Conservation (phyloP, 1,140 invertebrate species). For the Microplitis demolitor region DNA sequence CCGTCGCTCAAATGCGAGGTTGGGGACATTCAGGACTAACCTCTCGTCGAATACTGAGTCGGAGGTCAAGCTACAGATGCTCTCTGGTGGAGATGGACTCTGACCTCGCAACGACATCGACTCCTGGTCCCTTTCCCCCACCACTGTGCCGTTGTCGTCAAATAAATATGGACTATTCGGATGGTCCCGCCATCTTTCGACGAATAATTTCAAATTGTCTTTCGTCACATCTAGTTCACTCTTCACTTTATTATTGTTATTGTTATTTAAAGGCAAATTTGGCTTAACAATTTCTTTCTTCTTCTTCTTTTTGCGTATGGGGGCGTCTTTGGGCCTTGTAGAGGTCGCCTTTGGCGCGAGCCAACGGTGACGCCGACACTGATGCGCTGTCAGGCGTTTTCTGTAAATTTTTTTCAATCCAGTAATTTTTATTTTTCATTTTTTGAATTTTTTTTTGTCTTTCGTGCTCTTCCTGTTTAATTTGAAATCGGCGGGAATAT, state of each 20-base stretch:
- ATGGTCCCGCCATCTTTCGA: conserved; percentile 86
- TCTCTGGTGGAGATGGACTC: conserved; percentile 77
- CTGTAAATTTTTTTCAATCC: conserved; percentile 62
- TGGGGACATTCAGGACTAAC: conserved; percentile 33
- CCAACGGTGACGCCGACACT: conserved; percentile 79
- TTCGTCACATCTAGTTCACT: conserved; percentile 80
- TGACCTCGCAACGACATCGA: conserved; percentile 64
- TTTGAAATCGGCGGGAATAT: conserved; percentile 6
- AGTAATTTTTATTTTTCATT: conserved; percentile 1
- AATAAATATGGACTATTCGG: conserved; percentile 78
- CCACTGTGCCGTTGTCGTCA: conserved; percentile 29
- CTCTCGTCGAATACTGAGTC: conserved; percentile 39
- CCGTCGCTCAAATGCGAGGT: conserved; percentile 65
- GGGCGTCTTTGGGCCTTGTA: background rate
- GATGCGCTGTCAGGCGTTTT: conserved; percentile 72
- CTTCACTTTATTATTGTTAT: conserved; percentile 23
- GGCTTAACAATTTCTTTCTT: background rate
- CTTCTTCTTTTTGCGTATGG: conserved; percentile 15
- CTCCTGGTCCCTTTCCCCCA: conserved; percentile 41
- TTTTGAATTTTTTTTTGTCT: conserved; percentile 23
- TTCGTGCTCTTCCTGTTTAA: conserved; percentile 30
- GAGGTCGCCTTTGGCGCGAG: conserved; percentile 46
- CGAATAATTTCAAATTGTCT: conserved; percentile 81
- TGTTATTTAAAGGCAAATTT: conserved; percentile 4
- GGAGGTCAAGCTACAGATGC: conserved; percentile 66